Percentiles rank a stretch among this genome's conserved stretches.
These are phyloP conservation scores for Malthinus flaveolus DNA, from an alignment of 2,888 invertebrate species.

Conservation along the genomic window DNA sequence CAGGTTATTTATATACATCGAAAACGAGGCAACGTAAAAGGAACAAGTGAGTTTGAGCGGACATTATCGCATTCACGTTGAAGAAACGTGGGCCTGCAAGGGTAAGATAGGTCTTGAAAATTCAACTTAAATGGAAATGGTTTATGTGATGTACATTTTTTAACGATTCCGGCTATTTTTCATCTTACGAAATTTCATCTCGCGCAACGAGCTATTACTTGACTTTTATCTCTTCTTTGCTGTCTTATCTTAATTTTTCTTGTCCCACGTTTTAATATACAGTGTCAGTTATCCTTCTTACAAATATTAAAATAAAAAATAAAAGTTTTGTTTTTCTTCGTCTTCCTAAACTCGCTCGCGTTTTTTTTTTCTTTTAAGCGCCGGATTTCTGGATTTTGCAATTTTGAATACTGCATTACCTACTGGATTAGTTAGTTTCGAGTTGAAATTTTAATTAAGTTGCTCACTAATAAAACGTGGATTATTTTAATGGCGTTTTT, in stretches of 20 bases:
- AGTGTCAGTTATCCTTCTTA: neutral
- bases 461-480: too few relatives aligned
- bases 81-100: constrained; percentile 29
- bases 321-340: neutral
- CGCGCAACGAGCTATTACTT: constrained; percentile 10
- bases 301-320: constrained; percentile 2
- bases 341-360: neutral
- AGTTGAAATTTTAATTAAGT: too few relatives aligned
- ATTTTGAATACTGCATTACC: too few relatives aligned
- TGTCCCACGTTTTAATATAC: constrained; percentile 9
- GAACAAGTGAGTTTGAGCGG: constrained; percentile 21
- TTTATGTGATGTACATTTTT: constrained; percentile 32
- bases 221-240: constrained; percentile 18
- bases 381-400: too few relatives aligned
- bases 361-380: too few relatives aligned
- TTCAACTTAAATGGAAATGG: constrained; percentile 32
- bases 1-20: constrained; percentile 23
- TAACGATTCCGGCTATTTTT: constrained; percentile 32
- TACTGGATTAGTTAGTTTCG: too few relatives aligned
- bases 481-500: too few relatives aligned
- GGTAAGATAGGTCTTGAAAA: constrained; percentile 30
- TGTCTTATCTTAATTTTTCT: constrained; percentile 23
- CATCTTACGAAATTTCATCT: constrained; percentile 23
- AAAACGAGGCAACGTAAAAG: constrained; percentile 21
- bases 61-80: constrained; percentile 33